These are phyloP conservation scores for Lamellibrachia luymesi DNA, from an alignment of 1,140 invertebrate species.

Conservation along the genomic window DNA sequence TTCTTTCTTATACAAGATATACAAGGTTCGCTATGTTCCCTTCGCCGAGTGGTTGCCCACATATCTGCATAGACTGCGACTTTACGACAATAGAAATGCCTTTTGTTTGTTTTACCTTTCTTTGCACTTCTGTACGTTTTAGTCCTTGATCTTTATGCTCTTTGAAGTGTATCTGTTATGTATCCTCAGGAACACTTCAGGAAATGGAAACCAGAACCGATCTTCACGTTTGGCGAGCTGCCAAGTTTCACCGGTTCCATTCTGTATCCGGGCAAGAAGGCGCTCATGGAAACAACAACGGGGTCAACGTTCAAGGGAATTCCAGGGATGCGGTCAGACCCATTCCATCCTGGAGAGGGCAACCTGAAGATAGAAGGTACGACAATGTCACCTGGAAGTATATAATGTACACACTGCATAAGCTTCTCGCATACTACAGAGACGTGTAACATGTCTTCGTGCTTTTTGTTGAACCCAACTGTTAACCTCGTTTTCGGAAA, in stretches of 20 bases:
- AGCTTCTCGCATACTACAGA: background rate
- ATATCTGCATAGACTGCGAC: background rate
- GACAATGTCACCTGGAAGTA: background rate
- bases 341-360: constrained; percentile 33
- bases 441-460: background rate
- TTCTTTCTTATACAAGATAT: too few species aligned
- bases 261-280: constrained; percentile 45
- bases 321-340: constrained; percentile 33
- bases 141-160: background rate
- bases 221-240: constrained; percentile 45
- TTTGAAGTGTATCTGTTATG: background rate
- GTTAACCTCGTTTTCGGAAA: too few species aligned
- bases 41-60: background rate
- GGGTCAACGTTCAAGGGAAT: constrained; percentile 37
- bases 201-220: constrained; percentile 44
- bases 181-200: constrained; percentile 39
- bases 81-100: background rate
- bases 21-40: background rate
- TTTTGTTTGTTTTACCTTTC: too few species aligned
- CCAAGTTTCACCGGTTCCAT: constrained; percentile 52
- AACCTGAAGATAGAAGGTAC: constrained; percentile 48
- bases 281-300: constrained; percentile 37
- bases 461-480: too few species aligned
- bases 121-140: too few species aligned
- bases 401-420: background rate